Evolutionary conservation across 2,888 invertebrate species (phyloP), one percentile per base, ranked within the genome.

Genomic region (Julus scandinavius): DNA sequence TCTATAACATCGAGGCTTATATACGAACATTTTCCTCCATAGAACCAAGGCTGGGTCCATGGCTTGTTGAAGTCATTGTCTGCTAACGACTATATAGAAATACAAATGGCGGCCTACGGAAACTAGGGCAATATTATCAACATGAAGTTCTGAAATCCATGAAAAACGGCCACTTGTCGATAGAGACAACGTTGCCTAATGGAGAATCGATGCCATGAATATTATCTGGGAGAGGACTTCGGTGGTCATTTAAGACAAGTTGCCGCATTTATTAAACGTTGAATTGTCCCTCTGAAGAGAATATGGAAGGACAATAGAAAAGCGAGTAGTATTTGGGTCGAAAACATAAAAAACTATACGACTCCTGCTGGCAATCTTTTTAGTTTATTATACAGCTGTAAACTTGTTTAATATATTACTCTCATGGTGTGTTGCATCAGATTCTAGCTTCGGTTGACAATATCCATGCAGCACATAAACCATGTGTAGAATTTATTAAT

Each of bases 61-160:
- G 50, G 17, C 58, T 58, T 17, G 15, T 58, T 17, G 58, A 58
- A 58, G 58, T 17, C 58, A 58, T 58, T 58, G 58, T 58, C 58
- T 5, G 17, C 58, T 58, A 17, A 58, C 58, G 58, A 17, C 58
- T 17, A 58, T 17, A 58, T 58, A 58, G 58, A 58, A 58, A 58
- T 58, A 58, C 58, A 58, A 58, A 58, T 58, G 58, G 58, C 58
- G 58, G 58, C 17, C 17, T 15, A 15, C 58, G 58, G 58, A 58
- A 58, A 58, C 58, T 58, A 58, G 58, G 58, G 58, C 58, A 58
- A 58, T 58, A 58, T 58, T 58, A 58, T 58, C 58, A 58, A 58
- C 58, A 58, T 17, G 58, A 17, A 58, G 17, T 58, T 58, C 58
- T 58, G 17, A 58, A 58, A 58, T 58, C 58, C 58, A 58, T 58